phyloP scores from a whole-genome alignment of 2,888 invertebrate species.

The Drosophila helvetica region DNA sequence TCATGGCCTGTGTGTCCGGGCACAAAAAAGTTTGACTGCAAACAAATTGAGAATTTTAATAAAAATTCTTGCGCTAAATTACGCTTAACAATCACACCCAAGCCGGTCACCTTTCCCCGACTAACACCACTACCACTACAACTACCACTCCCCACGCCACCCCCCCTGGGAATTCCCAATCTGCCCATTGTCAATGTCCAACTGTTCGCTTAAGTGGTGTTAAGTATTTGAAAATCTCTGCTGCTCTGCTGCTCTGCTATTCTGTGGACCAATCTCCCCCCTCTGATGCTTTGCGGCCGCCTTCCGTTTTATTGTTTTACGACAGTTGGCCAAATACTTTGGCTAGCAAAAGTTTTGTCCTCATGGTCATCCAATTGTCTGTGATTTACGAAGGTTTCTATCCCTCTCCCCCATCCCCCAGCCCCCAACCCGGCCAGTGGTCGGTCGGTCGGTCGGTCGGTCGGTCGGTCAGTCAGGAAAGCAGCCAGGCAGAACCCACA shows the following conservation, averaged over 20 bases:
- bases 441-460: conserved; percentile 27
- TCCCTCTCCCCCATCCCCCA: not conserved
- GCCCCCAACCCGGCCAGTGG: not conserved
- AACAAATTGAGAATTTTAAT: conserved; percentile 71
- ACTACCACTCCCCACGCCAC: not conserved
- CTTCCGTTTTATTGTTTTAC: conserved; percentile 74
- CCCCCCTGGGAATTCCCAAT: conserved; percentile 23
- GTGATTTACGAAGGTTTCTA: conserved; percentile 66
- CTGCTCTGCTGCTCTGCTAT: conserved; percentile 17
- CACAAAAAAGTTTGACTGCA: conserved; percentile 54
- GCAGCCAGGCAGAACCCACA: conserved; percentile 25
- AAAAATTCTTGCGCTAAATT: conserved; percentile 75
- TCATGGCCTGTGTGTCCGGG: not conserved
- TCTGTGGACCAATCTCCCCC: not conserved
- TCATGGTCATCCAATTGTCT: conserved; percentile 77
- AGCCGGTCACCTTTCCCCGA: conserved; percentile 6
- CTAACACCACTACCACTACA: not conserved
- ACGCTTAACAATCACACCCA: conserved; percentile 55
- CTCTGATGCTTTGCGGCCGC: conserved; percentile 46
- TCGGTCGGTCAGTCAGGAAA: conserved; percentile 16
- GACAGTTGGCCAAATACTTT: conserved; percentile 77
- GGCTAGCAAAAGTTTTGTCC: conserved; percentile 65
- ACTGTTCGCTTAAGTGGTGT: conserved; percentile 70
- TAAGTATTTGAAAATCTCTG: conserved; percentile 75
- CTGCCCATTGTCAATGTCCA: conserved; percentile 62